Percentiles rank a stretch among this genome's conserved stretches.
Conservation (phyloP, 2,888 invertebrate species). For the Epinotia ramella region DNA sequence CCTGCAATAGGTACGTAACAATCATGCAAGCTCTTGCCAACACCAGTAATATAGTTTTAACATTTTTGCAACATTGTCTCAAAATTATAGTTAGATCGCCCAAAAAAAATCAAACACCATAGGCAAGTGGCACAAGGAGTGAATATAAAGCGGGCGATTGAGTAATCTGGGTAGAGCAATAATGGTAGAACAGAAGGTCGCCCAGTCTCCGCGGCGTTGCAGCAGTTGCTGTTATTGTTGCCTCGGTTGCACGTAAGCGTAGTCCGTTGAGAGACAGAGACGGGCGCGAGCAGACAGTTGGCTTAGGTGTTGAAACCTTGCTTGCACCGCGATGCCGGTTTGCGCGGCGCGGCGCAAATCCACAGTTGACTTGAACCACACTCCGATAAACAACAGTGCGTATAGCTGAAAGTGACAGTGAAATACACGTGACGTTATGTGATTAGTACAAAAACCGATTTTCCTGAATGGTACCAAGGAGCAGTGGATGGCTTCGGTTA, state of each 20-base stretch:
- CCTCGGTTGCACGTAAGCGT: conserved; percentile 54
- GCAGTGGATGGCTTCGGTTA: conserved; percentile 43
- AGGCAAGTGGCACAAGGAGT: conserved; percentile 70
- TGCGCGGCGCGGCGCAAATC: conserved; percentile 57
- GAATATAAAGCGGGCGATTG: conserved; percentile 69
- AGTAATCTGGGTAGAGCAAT: conserved; percentile 78
- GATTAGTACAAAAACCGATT: conserved; percentile 46
- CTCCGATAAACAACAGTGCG: conserved; percentile 60
- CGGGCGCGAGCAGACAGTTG: conserved; percentile 56
- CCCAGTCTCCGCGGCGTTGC: conserved; percentile 67
- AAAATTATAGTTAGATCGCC: conserved; percentile 30
- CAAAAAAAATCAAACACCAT: conserved; percentile 49
- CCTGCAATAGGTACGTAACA: conserved; percentile 11
- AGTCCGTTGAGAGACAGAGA: conserved; percentile 65
- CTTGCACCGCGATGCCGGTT: conserved; percentile 62
- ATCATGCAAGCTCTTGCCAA: conserved; percentile 10
- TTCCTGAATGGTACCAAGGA: conserved; percentile 16
- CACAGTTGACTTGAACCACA: conserved; percentile 67
- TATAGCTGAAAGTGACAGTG: conserved; percentile 77
- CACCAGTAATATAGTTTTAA: conserved; percentile 2
- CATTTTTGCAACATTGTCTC: conserved; percentile 5
- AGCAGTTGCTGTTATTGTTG: conserved; percentile 55
- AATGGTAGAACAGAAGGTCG: conserved; percentile 79
- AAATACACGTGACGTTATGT: conserved; percentile 62
- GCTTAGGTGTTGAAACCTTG: conserved; percentile 75